These are phyloP conservation scores for Cuniculus paca DNA, from an alignment of 2,797 vertebrate species.

Conservation along the genomic window DNA sequence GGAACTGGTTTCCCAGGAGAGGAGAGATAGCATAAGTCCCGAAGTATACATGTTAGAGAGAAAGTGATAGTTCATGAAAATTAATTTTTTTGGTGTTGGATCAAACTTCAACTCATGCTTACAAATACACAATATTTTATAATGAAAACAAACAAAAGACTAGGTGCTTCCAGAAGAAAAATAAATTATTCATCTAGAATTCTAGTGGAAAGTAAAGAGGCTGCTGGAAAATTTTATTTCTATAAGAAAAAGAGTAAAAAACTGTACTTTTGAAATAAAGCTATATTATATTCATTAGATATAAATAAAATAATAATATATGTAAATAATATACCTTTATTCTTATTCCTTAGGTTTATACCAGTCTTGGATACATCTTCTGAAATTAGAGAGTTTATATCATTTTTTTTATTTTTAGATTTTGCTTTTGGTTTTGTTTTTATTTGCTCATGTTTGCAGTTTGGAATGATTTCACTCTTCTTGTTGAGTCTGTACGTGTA, in stretches of 20 bases:
- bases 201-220: background rate
- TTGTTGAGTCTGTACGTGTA: background rate
- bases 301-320: too few species aligned
- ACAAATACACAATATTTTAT: background rate
- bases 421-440: background rate
- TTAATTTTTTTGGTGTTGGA: background rate
- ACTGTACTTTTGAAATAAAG: too few species aligned
- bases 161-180: background rate
- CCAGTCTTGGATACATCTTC: background rate
- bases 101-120: background rate
- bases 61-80: background rate
- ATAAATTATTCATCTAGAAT: background rate
- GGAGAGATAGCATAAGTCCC: background rate
- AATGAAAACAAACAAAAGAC: background rate
- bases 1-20: rapidly evolving
- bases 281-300: background rate
- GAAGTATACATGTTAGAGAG: background rate
- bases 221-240: background rate
- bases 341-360: background rate
- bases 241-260: background rate
- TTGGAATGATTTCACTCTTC: background rate
- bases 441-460: background rate
- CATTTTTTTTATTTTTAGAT: background rate
- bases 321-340: background rate
- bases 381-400: background rate